Evolutionary conservation across 2,113 vertebrate species (phyloP).

Genomic region (Hypanus sabinus): DNA sequence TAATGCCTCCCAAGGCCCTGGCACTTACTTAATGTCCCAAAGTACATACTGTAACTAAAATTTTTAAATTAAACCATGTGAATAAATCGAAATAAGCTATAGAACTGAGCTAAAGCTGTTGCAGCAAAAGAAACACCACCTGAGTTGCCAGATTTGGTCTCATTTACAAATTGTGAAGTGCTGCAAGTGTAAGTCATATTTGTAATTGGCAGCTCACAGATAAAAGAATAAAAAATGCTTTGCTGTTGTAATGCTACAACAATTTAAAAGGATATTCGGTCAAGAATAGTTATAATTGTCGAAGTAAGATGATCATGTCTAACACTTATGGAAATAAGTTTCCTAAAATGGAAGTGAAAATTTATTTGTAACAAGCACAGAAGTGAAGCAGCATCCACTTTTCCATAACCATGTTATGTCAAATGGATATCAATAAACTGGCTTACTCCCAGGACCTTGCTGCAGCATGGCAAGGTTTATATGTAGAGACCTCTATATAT

Average conservation of each 20-base stretch:
- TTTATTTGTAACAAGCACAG: neutral
- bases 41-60: too few species aligned
- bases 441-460: neutral
- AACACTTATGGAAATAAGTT: neutral
- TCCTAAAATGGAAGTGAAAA: neutral
- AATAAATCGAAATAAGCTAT: too few species aligned
- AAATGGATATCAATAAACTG: neutral
- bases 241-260: neutral
- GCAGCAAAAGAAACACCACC: too few species aligned
- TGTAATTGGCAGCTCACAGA: neutral
- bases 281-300: neutral
- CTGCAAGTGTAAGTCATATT: neutral
- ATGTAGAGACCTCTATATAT: neutral
- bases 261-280: neutral
- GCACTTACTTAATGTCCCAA: too few species aligned
- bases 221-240: neutral
- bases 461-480: neutral
- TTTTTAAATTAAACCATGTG: too few species aligned
- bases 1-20: too few species aligned
- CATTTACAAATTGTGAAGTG: neutral
- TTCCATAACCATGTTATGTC: neutral
- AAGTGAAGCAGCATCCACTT: neutral
- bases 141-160: neutral
- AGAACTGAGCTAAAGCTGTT: too few species aligned
- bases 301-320: neutral